A percentile compares a stretch with the other conserved stretches of the same genome.
These are phyloP conservation scores for Corvus moneduloides DNA, from an alignment of 2,113 vertebrate genomes.

Conservation along the genomic window DNA sequence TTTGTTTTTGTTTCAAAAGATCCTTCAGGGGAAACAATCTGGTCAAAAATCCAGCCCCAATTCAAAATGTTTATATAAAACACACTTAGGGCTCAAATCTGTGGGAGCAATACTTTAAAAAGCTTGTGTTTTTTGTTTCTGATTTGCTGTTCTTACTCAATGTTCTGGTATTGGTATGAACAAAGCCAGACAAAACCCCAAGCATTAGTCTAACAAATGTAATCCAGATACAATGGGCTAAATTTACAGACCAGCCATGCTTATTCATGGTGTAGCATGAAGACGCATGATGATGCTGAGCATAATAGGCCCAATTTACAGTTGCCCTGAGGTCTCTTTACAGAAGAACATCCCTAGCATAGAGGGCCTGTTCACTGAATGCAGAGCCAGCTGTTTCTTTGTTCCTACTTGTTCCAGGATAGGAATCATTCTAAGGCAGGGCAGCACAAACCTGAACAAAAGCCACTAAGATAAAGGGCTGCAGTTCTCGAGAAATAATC, in stretches of 20 bases:
- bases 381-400: neutral
- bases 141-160: conserved; percentile 45
- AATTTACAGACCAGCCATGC: conserved; percentile 2
- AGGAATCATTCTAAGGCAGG: neutral
- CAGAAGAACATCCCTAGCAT: neutral
- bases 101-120: conserved; percentile 28
- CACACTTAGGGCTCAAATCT: conserved; percentile 7
- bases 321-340: neutral
- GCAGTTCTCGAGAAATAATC: neutral
- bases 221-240: conserved; percentile 45
- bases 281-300: neutral
- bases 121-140: conserved; percentile 50
- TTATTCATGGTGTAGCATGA: neutral
- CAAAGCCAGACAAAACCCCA: conserved; percentile 54
- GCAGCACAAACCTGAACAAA: neutral
- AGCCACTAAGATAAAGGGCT: neutral
- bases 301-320: neutral
- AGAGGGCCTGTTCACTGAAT: neutral
- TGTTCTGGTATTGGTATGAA: conserved; percentile 41
- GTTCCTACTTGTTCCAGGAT: neutral
- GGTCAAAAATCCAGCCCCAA: conserved; percentile 47
- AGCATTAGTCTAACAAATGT: conserved; percentile 60
- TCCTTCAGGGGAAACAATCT: conserved; percentile 33
- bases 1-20: conserved; percentile 46
- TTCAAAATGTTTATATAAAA: conserved; percentile 57